Evolutionary conservation across 2,113 vertebrate genomes (phyloP), one percentile per base, ranked within the genome.

Genomic region (Gopherus evgoodei): DNA sequence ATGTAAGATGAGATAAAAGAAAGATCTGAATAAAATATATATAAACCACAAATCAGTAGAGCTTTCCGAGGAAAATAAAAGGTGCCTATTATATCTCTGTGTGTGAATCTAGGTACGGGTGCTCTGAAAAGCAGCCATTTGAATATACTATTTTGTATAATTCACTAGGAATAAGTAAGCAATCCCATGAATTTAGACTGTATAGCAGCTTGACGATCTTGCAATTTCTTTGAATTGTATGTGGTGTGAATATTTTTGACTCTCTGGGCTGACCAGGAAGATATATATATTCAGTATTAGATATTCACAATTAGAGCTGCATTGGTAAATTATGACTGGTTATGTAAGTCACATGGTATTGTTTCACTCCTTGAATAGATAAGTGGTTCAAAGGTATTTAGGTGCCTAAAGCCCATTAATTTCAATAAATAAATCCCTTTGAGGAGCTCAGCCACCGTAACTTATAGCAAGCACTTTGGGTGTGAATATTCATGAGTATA

Each of bases 1-100:
- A 10, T 19, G 5, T 4, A 24, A 56, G n/a, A 83, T 16, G 80
- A 84, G 21, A 90, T 62, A 22, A 62, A 35, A 81, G 78, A 79
- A 53, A 35, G 2, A 19, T 1, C 47, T 0, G 1, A 1, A 52
- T 8, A 35, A 19, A 35, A 56, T 59, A 8, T 52, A 1, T 5
- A 2, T 1, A 65, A 85, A 24, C 3, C 0, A 3, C 35, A 0
- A 0, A 11, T 1, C 4, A 0, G 17, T 1, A 38, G 1, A 59
- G 72, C 42, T 31, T 44, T 88, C 31, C 6, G 2, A 0, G 3
- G 1, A 5, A 88, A 52, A 82, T 0, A 2, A 29, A 85, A 24
- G 0, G 3, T 44, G 82, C 57, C 27, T 13, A 14, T 6, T 11
- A 0, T 4, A 3, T 0, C 11, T 57, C 35, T 9, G 1, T 25